Percentiles rank a stretch among this genome's conserved stretches.
Conservation (phyloP, 2,797 vertebrate genomes). For the Syngnathus rostellatus region DNA sequence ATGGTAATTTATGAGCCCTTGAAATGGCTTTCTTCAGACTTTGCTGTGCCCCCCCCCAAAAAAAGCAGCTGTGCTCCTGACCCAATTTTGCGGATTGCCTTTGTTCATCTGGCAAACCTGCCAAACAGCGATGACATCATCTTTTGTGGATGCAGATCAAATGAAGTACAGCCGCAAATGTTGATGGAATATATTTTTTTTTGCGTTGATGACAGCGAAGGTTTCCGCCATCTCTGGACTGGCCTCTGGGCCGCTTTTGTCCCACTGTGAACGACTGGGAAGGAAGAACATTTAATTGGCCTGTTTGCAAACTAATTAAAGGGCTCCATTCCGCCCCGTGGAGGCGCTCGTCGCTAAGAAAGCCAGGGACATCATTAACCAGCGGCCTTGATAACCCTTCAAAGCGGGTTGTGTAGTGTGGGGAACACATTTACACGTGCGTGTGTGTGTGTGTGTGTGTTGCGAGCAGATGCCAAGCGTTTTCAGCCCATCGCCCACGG, state of each 20-base stretch:
- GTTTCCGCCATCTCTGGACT: constrained; percentile 32
- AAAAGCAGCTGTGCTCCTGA: neutral
- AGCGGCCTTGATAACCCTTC: constrained; percentile 74
- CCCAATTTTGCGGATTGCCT: neutral
- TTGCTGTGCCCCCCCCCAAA: no score
- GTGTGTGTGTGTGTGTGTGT: constrained; percentile 45
- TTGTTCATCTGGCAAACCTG: neutral
- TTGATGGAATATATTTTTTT: neutral
- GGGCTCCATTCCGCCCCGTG: constrained; percentile 62
- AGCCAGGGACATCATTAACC: constrained; percentile 71
- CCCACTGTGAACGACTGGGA: constrained; percentile 62
- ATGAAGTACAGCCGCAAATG: neutral
- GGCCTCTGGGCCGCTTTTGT: constrained; percentile 33
- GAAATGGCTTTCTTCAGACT: no score
- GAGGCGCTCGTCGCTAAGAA: constrained; percentile 64
- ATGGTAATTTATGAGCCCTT: neutral
- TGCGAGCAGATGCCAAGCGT: constrained; percentile 63
- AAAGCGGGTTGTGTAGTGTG: constrained; percentile 63
- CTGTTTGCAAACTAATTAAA: constrained; percentile 74
- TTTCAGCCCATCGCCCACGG: constrained; percentile 64
- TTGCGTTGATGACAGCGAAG: neutral
- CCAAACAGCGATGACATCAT: neutral
- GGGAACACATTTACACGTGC: constrained; percentile 60
- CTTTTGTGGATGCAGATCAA: neutral
- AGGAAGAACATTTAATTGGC: constrained; percentile 71